A percentile compares a stretch with the other conserved stretches of the same genome.
Conservation (phyloP, 2,888 invertebrate genomes). For the Synergus umbraculus region DNA sequence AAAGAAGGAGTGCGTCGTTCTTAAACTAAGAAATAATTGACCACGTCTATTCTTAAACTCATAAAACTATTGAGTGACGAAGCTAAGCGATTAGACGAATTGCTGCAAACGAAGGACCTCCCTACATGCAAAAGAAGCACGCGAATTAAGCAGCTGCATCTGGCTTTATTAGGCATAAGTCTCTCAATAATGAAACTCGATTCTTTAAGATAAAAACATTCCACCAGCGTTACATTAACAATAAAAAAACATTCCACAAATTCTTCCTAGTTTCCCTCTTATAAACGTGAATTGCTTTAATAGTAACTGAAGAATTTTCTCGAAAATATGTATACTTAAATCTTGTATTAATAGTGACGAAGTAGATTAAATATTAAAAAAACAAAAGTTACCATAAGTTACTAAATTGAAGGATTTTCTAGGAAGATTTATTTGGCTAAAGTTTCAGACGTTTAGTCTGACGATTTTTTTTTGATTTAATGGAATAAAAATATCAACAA, state of each 20-base stretch:
- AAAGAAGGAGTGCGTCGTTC: slow-evolving; percentile 12
- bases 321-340: not conserved
- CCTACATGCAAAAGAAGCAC: slow-evolving; percentile 40
- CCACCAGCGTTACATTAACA: not conserved
- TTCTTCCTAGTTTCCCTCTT: not conserved
- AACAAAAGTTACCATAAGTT: too few species aligned
- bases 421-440: too few species aligned
- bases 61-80: slow-evolving; percentile 16
- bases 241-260: slow-evolving; percentile 3
- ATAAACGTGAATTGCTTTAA: not conserved
- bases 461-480: too few species aligned
- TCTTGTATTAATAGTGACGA: not conserved
- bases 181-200: slow-evolving; percentile 14
- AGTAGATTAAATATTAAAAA: too few species aligned
- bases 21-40: slow-evolving; percentile 20
- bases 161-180: slow-evolving; percentile 25
- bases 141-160: slow-evolving; percentile 59
- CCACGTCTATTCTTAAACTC: not conserved
- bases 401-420: too few species aligned
- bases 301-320: not conserved
- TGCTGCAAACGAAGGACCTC: slow-evolving; percentile 44
- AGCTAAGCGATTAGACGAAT: slow-evolving; percentile 52
- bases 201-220: not conserved
- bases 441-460: too few species aligned
- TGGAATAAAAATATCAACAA: too few species aligned